Evolutionary conservation across 2,797 vertebrate species (phyloP).

Genomic region (Heliangelus exortis): DNA sequence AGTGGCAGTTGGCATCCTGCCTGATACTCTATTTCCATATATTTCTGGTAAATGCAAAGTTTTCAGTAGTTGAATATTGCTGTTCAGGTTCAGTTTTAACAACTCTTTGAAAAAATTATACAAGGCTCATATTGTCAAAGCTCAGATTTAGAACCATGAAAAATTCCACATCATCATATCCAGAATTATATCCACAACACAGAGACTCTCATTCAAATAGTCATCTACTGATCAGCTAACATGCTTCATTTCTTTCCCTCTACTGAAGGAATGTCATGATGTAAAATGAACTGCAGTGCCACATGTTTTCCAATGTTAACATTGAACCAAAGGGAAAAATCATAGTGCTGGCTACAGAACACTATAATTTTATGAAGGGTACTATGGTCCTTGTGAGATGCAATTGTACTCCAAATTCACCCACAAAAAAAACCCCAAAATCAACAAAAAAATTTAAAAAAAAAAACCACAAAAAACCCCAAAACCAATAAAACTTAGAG

Average conservation of each 20-base stretch:
- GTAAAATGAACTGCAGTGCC: background rate
- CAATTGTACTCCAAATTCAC: background rate
- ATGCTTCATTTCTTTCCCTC: background rate
- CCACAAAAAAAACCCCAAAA: background rate
- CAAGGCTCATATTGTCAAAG: slow-evolving; percentile 13
- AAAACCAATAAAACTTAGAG: background rate
- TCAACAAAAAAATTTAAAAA: too few species aligned
- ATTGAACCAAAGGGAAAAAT: background rate
- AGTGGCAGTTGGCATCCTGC: slow-evolving; percentile 29
- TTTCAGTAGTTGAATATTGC: slow-evolving; percentile 20
- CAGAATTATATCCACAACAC: background rate
- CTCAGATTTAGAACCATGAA: slow-evolving; percentile 3
- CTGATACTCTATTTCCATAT: slow-evolving; percentile 23
- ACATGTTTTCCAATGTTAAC: background rate
- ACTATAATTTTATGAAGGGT: background rate
- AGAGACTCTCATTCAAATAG: background rate
- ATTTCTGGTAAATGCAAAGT: slow-evolving; percentile 31
- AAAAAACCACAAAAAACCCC: too few species aligned
- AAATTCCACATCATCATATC: background rate
- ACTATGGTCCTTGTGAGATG: background rate
- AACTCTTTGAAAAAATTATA: slow-evolving; percentile 12
- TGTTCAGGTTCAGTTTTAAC: slow-evolving; percentile 44
- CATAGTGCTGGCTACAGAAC: background rate
- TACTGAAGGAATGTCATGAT: background rate
- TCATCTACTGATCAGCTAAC: background rate